Conservation (phyloP, 2,113 vertebrate species). For the Siniperca chuatsi region DNA sequence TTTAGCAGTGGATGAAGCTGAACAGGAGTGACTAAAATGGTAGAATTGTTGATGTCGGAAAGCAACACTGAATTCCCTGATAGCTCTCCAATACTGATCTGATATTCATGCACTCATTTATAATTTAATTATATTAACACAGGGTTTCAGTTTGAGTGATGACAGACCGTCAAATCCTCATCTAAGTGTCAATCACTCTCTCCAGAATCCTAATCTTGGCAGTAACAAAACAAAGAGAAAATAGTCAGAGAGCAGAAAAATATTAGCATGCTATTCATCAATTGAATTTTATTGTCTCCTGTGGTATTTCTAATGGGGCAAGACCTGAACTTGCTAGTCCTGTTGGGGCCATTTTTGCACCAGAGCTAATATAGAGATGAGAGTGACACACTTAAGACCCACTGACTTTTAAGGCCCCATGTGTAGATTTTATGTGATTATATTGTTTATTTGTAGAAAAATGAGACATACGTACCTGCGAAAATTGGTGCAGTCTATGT, state of each 20-base stretch:
- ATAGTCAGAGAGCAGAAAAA: slow-evolving; percentile 29
- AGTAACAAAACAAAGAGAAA: slow-evolving; percentile 59
- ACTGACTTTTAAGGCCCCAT: not conserved
- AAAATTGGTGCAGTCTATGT: not conserved
- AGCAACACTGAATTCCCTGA: slow-evolving; percentile 73
- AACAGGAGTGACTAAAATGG: slow-evolving; percentile 52
- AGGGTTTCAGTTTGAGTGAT: slow-evolving; percentile 74
- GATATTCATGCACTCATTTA: slow-evolving; percentile 82
- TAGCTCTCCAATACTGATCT: slow-evolving; percentile 67
- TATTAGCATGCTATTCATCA: slow-evolving; percentile 22
- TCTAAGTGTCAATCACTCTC: slow-evolving; percentile 78
- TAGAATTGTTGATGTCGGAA: slow-evolving; percentile 68
- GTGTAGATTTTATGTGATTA: not conserved
- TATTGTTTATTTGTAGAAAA: not conserved
- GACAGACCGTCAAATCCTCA: slow-evolving; percentile 74
- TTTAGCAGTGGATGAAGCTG: slow-evolving; percentile 18
- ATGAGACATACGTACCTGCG: not conserved
- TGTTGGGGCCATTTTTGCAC: slow-evolving; percentile 17
- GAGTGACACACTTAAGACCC: not conserved
- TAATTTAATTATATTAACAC: slow-evolving; percentile 84
- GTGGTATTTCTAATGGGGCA: slow-evolving; percentile 1
- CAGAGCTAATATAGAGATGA: not conserved
- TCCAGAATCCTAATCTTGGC: slow-evolving; percentile 46
- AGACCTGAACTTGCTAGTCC: slow-evolving; percentile 5
- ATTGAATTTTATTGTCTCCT: slow-evolving; percentile 25